Percentiles rank a stretch among this genome's conserved stretches.
Evolutionary conservation across 2,797 vertebrate species (phyloP).

Genomic region (Limosa lapponica): DNA sequence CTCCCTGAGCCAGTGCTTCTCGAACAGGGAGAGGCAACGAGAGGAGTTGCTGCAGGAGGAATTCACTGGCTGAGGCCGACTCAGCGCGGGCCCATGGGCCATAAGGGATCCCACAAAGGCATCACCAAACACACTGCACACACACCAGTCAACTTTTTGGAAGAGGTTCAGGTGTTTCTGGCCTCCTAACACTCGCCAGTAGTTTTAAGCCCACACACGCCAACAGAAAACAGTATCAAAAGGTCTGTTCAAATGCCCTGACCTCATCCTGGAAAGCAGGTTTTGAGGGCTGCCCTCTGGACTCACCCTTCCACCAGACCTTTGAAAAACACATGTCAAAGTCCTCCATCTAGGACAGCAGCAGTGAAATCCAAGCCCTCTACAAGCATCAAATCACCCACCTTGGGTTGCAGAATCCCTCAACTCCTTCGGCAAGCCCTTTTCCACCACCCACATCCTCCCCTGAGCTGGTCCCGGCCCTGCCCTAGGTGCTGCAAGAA

Average conservation of each 20-base stretch:
- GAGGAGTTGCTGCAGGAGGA: background rate
- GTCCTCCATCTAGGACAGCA: background rate
- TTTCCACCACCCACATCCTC: background rate
- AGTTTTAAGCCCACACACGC: background rate
- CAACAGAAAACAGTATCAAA: background rate
- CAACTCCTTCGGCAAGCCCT: background rate
- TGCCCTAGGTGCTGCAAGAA: background rate
- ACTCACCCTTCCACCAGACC: background rate
- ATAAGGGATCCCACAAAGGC: background rate
- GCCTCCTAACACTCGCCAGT: background rate
- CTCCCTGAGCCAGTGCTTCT: background rate
- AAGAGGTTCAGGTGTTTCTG: background rate
- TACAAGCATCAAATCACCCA: background rate
- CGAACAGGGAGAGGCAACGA: background rate
- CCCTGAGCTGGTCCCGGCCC: background rate
- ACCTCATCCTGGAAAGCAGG: background rate
- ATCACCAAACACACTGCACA: background rate
- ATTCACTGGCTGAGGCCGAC: rapidly evolving
- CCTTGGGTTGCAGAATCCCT: background rate
- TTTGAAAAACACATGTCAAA: background rate
- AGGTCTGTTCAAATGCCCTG: background rate
- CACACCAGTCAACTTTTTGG: background rate
- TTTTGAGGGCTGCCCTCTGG: background rate
- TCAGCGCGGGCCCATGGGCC: rapidly evolving
- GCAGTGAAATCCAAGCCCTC: background rate